phyloP scores from a whole-genome alignment of 2,797 vertebrate species.

The Hoplostethus mediterraneus region DNA sequence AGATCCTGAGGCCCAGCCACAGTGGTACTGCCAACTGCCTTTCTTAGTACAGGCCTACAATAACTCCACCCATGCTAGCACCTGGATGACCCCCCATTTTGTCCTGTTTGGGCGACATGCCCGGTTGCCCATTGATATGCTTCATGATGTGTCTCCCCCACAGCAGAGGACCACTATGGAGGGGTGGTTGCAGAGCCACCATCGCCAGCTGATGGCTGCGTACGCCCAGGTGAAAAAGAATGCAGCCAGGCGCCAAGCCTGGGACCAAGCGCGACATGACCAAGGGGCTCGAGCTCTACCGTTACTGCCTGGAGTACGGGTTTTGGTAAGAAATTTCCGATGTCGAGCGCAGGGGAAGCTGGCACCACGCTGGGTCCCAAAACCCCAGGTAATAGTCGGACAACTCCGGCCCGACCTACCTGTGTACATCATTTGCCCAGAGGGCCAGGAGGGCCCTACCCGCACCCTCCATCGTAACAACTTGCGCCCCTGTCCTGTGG shows the following conservation, averaged over 20 bases:
- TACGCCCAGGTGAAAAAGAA: background rate
- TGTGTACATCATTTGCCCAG: background rate
- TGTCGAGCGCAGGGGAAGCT: constrained; percentile 1
- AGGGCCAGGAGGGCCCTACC: constrained; percentile 4
- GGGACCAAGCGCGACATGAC: background rate
- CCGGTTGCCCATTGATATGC: constrained; percentile 10
- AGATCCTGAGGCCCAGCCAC: background rate
- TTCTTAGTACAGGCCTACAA: constrained; percentile 16
- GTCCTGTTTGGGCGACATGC: constrained; percentile 13
- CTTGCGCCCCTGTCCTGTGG: background rate
- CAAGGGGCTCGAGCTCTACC: background rate
- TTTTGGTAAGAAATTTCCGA: constrained; percentile 3
- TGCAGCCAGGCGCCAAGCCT: background rate
- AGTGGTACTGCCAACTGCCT: background rate
- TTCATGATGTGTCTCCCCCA: background rate
- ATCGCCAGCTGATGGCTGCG: background rate
- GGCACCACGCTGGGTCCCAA: background rate
- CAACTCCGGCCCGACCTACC: background rate
- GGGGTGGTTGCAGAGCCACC: background rate
- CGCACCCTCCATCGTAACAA: constrained; percentile 13
- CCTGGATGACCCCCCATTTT: constrained; percentile 4
- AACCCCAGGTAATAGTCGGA: background rate
- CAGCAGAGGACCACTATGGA: background rate
- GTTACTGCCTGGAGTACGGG: constrained; percentile 4
- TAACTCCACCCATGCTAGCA: constrained; percentile 13